Evolutionary conservation across 2,888 invertebrate species (phyloP).

Genomic region (Xestia rhomboidea): DNA sequence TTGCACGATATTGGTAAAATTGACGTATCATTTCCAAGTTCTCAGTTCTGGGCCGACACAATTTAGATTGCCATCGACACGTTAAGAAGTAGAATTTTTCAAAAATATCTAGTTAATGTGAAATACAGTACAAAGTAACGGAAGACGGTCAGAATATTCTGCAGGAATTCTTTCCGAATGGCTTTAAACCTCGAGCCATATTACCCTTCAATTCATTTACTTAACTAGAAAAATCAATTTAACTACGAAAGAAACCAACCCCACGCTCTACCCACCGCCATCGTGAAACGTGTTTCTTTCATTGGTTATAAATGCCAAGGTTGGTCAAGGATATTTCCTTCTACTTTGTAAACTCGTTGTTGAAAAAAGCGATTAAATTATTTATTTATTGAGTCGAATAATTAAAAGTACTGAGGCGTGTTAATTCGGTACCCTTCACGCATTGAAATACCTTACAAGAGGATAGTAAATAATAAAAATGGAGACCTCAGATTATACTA

Average conservation of each 20-base stretch:
- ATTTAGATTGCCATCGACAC: too few relatives aligned
- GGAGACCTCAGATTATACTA: not conserved
- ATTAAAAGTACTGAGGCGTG: not conserved
- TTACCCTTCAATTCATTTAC: not conserved
- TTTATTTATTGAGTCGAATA: not conserved
- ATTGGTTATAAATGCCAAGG: constrained; percentile 38
- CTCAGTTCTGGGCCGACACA: too few relatives aligned
- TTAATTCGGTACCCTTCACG: not conserved
- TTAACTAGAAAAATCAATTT: not conserved
- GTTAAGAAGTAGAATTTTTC: too few relatives aligned
- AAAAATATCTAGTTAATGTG: not conserved
- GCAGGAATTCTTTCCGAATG: not conserved
- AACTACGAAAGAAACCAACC: not conserved
- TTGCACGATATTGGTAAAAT: not conserved
- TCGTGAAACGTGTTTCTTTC: constrained; percentile 36
- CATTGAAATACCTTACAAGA: not conserved
- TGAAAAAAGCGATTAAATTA: constrained; percentile 1
- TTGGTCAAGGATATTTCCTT: constrained; percentile 34
- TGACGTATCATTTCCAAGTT: not conserved
- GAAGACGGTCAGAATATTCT: not conserved
- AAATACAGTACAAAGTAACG: not conserved
- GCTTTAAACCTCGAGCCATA: not conserved
- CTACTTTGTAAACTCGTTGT: not conserved
- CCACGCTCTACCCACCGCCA: not conserved
- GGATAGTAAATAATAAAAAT: not conserved